Evolutionary conservation across 2,113 vertebrate genomes (phyloP).

Genomic region (Siniperca chuatsi): DNA sequence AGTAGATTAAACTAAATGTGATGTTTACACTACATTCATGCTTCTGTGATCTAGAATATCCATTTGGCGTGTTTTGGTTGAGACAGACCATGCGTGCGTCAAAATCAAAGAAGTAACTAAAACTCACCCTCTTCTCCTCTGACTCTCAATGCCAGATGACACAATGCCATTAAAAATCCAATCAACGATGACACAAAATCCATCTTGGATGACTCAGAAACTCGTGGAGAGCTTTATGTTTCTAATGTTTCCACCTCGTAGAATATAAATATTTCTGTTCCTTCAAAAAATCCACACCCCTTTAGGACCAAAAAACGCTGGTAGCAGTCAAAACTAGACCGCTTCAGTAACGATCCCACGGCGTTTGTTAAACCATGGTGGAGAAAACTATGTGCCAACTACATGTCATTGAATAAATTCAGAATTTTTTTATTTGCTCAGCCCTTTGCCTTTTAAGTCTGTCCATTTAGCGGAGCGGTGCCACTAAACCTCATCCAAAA

Average conservation of each 20-base stretch:
- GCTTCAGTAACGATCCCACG: slow-evolving; percentile 56
- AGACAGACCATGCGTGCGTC: slow-evolving; percentile 17
- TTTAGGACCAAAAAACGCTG: neutral
- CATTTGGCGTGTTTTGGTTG: neutral
- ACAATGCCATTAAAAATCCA: slow-evolving; percentile 86
- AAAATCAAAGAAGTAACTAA: slow-evolving; percentile 25
- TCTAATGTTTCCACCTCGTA: slow-evolving; percentile 40
- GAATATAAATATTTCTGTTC: neutral
- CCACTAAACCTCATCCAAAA: slow-evolving; percentile 37
- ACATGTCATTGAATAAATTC: slow-evolving; percentile 51
- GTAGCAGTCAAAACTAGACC: slow-evolving; percentile 8
- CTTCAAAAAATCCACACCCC: slow-evolving; percentile 54
- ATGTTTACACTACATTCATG: neutral
- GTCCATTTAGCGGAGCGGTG: slow-evolving; percentile 34
- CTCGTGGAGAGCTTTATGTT: slow-evolving; percentile 44
- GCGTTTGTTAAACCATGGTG: slow-evolving; percentile 42
- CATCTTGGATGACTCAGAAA: slow-evolving; percentile 82
- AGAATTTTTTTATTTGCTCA: neutral
- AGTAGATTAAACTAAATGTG: neutral
- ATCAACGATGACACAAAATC: slow-evolving; percentile 86
- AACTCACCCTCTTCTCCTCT: slow-evolving; percentile 88
- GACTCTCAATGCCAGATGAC: slow-evolving; percentile 81
- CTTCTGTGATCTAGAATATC: neutral
- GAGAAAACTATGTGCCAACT: slow-evolving; percentile 32
- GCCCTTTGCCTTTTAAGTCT: neutral